Base-by-base conservation (phyloP, 2,797 vertebrate species). In the Lophius americanus region DNA sequence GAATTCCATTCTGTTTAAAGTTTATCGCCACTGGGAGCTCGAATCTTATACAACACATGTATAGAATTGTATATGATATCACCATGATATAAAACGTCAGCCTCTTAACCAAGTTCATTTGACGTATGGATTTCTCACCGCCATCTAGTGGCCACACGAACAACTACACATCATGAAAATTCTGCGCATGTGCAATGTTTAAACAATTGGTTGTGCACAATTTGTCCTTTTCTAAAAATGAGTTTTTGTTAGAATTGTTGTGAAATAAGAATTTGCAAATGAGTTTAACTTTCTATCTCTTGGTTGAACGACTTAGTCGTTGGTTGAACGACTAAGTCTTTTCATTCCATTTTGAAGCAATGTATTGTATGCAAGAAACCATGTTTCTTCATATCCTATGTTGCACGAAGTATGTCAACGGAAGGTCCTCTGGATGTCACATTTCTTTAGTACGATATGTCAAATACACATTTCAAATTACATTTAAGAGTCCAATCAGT, bases 341-440 rank as follows among this genome's bases (percentile, higher is more conserved):
- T 42, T 23, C 2, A 2, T 46, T 73, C 11, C 14, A 3, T 32
- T 61, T 68, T 75, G 48, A 80, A 70, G 56, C 50, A 69, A 75
- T 4, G 3, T 2, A 3, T 62, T 69, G 50, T 63, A 32, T n/a
- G 56, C 1, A 42, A 3, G 7, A 13, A 53, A 23, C 4, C 48
- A 1, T 4, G 39, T 84, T 83, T 74, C 70, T 49, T 72, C 74
- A 85, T 37, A 50, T 83, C 74, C 70, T 80, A 37, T 84, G 89
- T 91, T 86, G 79, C 90, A 91, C 87, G 84, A 91, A 89, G 82
- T 88, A 90, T 85, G 47, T 64, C 1, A 58, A 80, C 0, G 3
- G 43, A n/a, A 11, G 9, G 5, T 0, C 49, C 63, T 44, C 13
- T 1, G 1, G 1, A 1, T 12, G n/a, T 39, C 3, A 7, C 2